Conservation (phyloP, 2,113 vertebrate species). For the Oceanites oceanicus region DNA sequence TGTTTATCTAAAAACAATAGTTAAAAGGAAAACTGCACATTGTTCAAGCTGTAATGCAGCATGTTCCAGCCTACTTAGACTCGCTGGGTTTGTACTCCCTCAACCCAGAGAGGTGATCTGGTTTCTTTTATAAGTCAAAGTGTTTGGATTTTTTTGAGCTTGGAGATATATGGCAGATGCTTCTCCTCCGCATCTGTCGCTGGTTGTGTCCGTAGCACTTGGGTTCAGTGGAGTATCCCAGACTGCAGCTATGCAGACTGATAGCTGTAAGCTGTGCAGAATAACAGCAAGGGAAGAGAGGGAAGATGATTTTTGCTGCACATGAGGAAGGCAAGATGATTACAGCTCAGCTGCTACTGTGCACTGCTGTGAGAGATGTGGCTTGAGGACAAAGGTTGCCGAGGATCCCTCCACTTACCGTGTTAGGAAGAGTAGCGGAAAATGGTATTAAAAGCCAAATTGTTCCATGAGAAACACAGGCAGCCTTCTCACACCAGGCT, state of each 20-base stretch:
- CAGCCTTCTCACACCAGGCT: not conserved
- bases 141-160: not conserved
- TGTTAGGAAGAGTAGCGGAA: not conserved
- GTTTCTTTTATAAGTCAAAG: not conserved
- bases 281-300: not conserved
- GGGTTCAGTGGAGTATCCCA: not conserved
- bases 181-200: rapidly evolving
- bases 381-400: not conserved
- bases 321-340: not conserved
- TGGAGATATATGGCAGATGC: not conserved
- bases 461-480: not conserved
- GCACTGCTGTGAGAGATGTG: not conserved
- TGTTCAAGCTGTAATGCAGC: not conserved
- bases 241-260: not conserved
- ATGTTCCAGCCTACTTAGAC: not conserved
- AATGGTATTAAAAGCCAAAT: not conserved
- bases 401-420: not conserved
- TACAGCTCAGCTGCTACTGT: not conserved
- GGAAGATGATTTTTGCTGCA: not conserved
- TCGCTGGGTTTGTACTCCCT: not conserved
- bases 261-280: not conserved
- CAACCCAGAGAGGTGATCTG: not conserved
- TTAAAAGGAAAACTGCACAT: not conserved
- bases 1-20: not conserved
- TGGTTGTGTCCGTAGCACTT: not conserved